phyloP scores from a whole-genome alignment of 2,888 invertebrate species.

The Trissolcus brochymenae region DNA sequence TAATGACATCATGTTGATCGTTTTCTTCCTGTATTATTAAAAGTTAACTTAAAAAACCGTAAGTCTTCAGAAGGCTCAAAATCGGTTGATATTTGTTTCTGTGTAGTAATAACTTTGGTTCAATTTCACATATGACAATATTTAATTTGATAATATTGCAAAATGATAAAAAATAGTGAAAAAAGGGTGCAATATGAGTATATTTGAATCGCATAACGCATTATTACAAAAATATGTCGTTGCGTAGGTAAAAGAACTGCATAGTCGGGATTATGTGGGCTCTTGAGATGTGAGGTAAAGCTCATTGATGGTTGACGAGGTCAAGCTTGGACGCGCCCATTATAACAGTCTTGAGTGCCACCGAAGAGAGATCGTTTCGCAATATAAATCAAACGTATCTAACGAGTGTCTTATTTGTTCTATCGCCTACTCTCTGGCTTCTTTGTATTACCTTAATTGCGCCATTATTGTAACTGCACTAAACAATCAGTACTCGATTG shows the following conservation, averaged over 20 bases:
- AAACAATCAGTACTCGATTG: conserved; percentile 20
- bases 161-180: not conserved
- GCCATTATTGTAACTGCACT: conserved; percentile 19
- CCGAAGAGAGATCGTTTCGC: conserved; percentile 61
- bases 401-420: conserved; percentile 42
- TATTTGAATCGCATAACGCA: conserved; percentile 9
- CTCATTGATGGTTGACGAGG: conserved; percentile 52
- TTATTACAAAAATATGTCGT: conserved; percentile 29
- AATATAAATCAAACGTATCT: conserved; percentile 60
- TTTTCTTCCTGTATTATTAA: too few species aligned
- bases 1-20: too few species aligned
- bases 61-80: too few species aligned
- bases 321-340: conserved; percentile 63
- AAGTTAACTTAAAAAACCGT: too few species aligned
- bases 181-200: not conserved
- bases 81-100: too few species aligned
- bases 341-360: conserved; percentile 62
- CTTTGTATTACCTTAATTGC: conserved; percentile 29
- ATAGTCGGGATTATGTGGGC: not conserved
- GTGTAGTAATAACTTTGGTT: too few species aligned
- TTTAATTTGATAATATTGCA: too few species aligned
- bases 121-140: too few species aligned
- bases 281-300: conserved; percentile 64
- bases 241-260: conserved; percentile 28
- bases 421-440: conserved; percentile 28